A percentile compares a stretch with the other conserved stretches of the same genome.
phyloP scores from a whole-genome alignment of 2,113 vertebrate species.

The Rostratula benghalensis region DNA sequence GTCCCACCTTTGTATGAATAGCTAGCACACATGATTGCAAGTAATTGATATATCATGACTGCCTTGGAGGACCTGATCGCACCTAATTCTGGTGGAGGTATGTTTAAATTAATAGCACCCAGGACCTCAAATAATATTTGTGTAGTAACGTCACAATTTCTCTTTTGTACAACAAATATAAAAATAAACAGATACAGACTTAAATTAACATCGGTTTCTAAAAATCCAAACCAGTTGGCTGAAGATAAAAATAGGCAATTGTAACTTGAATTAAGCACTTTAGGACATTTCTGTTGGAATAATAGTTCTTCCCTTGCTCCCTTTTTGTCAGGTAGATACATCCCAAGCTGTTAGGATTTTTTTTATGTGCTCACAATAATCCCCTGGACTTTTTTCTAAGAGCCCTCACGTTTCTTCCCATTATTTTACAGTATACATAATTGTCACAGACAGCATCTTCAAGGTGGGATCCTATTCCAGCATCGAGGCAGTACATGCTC shows the following conservation, averaged over 20 bases:
- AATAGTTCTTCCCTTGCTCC: not conserved
- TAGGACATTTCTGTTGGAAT: conserved; percentile 47
- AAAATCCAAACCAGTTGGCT: conserved; percentile 69
- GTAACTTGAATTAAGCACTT: conserved; percentile 8
- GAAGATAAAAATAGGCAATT: conserved; percentile 33
- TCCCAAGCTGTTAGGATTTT: conserved; percentile 1
- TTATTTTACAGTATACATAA: rapidly evolving
- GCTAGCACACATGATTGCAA: conserved; percentile 6
- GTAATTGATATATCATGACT: not conserved
- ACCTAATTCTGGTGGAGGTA: conserved; percentile 64
- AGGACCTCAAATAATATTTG: conserved; percentile 63
- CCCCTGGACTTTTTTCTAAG: not conserved
- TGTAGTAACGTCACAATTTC: conserved; percentile 55
- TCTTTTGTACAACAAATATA: conserved; percentile 66
- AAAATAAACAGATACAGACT: conserved; percentile 69
- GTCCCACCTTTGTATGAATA: conserved; percentile 32
- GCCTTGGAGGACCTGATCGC: conserved; percentile 39
- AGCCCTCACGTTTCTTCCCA: not conserved
- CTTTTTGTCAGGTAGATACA: not conserved
- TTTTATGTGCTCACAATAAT: not conserved
- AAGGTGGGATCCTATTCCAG: not conserved
- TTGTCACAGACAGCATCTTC: not conserved
- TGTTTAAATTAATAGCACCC: conserved; percentile 66
- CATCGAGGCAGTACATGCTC: not conserved
- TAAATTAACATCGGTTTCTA: conserved; percentile 57